phyloP scores from a whole-genome alignment of 1,140 invertebrate species.

The Drosophila burlai region DNA sequence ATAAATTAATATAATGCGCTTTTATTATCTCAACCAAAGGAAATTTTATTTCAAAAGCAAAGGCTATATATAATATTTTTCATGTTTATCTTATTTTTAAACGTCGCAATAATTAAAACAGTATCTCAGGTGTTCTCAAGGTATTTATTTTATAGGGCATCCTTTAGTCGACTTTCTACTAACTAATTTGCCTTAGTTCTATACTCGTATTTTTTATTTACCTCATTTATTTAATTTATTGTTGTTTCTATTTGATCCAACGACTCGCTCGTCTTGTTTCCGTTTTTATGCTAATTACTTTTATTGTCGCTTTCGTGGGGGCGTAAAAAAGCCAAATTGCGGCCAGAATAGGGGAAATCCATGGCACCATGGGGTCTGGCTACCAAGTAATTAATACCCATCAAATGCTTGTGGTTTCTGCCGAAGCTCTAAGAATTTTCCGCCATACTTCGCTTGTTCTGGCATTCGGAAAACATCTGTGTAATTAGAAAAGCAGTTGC shows the following conservation, averaged over 20 bases:
- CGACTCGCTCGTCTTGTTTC: constrained; percentile 52
- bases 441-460: constrained; percentile 8
- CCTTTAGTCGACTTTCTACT: neutral
- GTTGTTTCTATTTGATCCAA: constrained; percentile 54
- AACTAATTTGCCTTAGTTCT: constrained; percentile 4
- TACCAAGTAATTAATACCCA: constrained; percentile 62
- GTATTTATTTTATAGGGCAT: neutral
- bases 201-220: constrained; percentile 30
- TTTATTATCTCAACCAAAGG: neutral
- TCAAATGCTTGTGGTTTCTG: constrained; percentile 37
- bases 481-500: constrained; percentile 33
- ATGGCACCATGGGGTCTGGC: constrained; percentile 26
- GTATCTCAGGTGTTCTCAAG: too few species aligned
- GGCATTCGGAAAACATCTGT: constrained; percentile 48
- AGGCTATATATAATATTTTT: too few species aligned
- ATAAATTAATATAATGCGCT: too few species aligned
- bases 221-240: constrained; percentile 32
- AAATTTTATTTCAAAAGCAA: neutral
- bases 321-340: neutral
- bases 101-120: too few species aligned
- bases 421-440: constrained; percentile 18
- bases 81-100: too few species aligned
- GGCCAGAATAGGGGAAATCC: neutral
- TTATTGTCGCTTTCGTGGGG: constrained; percentile 31
- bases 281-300: constrained; percentile 65